Evolutionary conservation across 2,888 invertebrate species (phyloP), one percentile per base, ranked within the genome.

Genomic region (Drosophila paramelanica): DNA sequence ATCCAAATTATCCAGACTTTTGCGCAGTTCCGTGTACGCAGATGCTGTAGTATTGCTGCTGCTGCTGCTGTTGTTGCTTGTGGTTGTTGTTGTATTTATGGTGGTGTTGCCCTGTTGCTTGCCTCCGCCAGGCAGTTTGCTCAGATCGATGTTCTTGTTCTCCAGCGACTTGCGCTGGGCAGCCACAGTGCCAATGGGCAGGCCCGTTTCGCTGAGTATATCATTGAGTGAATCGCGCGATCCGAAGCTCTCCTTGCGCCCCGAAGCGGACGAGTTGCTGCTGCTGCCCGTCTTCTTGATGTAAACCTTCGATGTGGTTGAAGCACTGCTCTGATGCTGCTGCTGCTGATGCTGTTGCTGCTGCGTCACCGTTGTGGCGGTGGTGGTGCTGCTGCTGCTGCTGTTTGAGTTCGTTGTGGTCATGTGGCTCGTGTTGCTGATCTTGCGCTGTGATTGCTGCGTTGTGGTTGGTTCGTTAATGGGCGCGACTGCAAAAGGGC

Each of bases 81-180:
- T 45, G 38, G 53, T 56, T 42, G 82, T 71, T 36, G 77, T 61
- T 73, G 81, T 62, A 73, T 79, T 64, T 56, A 74, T 67, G 55
- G 60, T 75, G 51, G 60, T 58, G 55, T 23, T 73, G 60, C 60
- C 65, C 55, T 81, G 77, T 27, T 73, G 70, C 67, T 90, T 89
- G 56, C 81, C 82, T 50, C 80, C 27, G 27, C 83, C 90, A 39
- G 86, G 74, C 25, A 87, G 71, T 65, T 91, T 91, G 65, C 88
- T 85, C 64, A 91, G 71, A 72, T 92, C 92, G 13, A 91, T 79
- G 68, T 90, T 91, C 79, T 92, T 92, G 69, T 90, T 92, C 75
- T 93, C 93, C 76, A 94, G 83, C 17, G 94, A 94, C 84, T 93
- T 94, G 80, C 94, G 92, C 90, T 94, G 94, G 42, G 93, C 92